Base-by-base conservation (phyloP, 2,113 vertebrate species). In the Copsychus sechellarum region DNA sequence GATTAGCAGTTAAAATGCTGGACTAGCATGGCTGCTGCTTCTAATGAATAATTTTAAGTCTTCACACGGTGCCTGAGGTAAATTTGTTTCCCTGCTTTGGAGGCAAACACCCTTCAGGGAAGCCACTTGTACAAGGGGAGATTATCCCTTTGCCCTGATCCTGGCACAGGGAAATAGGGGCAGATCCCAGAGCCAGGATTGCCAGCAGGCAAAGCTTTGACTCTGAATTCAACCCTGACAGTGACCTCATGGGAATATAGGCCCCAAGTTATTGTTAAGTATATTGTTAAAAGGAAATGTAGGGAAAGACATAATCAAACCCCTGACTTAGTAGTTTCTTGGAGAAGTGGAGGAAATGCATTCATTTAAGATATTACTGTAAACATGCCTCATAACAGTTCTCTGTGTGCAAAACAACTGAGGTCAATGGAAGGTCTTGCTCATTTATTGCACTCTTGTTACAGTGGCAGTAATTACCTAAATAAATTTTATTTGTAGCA, bases 1-100 rank as follows among this genome's bases (percentile, higher is more conserved):
- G 86, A 92, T 95, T 96, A 96, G 78, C 62, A 79, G 60, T 34
- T 91, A 53, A 84, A 95, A 90, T 47, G 79, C 69, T 87, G 61
- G n/a, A 87, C 40, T 47, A 94, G 81, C 24, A 42, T 11, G 81
- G 29, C 50, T 84, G 93, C 71, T 77, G 58, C 82, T 73, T 85
- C 54, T 88, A 90, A 93, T 82, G 67, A 72, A 58, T 79, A 28
- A 61, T 79, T 92, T 79, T 89, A 73, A 85, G 6, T 42, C 51
- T 86, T 24, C 28, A 51, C 45, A 19, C 1, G 2, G 8, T 66
- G 40, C 28, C 53, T 50, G 34, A 43, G 54, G 40, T 48, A 34
- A 17, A 20, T 45, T 66, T 80, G 4, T 71, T 94, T 85, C 22
- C 24, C 45, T 2, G 6, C 15, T 71, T 47, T 67, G 34, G 25